phyloP scores from a whole-genome alignment of 2,797 vertebrate genomes.

The Semaprochilodus insignis region DNA sequence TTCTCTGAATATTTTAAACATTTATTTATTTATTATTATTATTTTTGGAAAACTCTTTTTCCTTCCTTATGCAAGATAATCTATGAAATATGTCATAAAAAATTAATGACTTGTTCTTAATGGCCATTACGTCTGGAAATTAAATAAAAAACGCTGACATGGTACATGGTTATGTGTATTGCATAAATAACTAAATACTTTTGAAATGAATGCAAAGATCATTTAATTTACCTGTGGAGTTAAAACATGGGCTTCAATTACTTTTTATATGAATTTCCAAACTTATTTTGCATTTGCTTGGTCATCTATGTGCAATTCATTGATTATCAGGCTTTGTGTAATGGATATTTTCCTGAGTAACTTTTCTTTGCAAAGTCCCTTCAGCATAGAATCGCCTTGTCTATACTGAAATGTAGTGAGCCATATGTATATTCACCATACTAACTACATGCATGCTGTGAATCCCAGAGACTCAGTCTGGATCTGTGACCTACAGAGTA shows the following conservation, averaged over 20 bases:
- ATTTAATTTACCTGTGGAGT: neutral
- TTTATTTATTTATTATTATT: no score
- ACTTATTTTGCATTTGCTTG: slow-evolving; percentile 4
- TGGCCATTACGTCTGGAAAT: no score
- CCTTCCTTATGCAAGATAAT: no score
- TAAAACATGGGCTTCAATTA: neutral
- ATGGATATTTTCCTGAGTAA: slow-evolving; percentile 12
- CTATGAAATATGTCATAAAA: no score
- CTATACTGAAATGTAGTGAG: neutral
- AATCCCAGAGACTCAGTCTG: neutral
- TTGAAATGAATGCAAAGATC: neutral
- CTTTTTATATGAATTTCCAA: slow-evolving; percentile 24
- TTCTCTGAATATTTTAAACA: no score
- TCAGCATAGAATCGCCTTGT: slow-evolving; percentile 23
- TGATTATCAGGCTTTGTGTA: slow-evolving; percentile 29
- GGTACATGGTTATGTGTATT: no score
- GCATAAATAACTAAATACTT: no score
- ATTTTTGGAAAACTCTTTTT: no score
- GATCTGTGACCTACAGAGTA: neutral
- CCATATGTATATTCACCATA: neutral
- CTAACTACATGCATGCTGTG: neutral
- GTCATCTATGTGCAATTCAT: slow-evolving; percentile 26
- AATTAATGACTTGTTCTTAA: no score
- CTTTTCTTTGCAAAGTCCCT: slow-evolving; percentile 33
- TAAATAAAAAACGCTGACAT: no score